These are phyloP conservation scores for Stichopus chloronotus DNA, from an alignment of 35 echinoderm and acorn worm species.

Conservation along the genomic window DNA sequence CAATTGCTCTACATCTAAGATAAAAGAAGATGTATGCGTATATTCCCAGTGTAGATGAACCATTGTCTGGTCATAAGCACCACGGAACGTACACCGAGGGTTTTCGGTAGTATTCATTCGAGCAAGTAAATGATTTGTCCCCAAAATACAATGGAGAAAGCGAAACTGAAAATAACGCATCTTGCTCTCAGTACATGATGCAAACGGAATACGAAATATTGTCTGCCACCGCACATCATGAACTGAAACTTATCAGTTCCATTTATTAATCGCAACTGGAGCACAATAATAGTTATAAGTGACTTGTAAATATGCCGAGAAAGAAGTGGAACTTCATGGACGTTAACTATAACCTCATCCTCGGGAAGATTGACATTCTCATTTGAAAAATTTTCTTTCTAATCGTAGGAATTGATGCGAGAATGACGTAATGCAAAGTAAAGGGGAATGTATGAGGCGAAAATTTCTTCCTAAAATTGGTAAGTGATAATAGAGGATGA, in stretches of 20 bases:
- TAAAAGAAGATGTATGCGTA: background rate
- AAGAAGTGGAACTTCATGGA: background rate
- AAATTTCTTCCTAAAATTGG: background rate
- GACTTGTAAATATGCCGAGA: background rate
- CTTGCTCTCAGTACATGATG: no score
- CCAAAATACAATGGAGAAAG: background rate
- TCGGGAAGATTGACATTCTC: no score
- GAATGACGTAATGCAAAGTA: background rate
- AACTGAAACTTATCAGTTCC: background rate
- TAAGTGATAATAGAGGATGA: background rate
- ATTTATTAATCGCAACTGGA: background rate
- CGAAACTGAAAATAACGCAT: background rate
- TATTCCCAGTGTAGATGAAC: background rate
- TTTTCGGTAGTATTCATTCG: no score
- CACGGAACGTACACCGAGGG: background rate
- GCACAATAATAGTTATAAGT: background rate
- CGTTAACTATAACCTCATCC: no score
- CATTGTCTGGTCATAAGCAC: background rate
- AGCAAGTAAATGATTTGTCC: no score
- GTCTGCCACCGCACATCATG: no score
- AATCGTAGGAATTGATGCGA: background rate
- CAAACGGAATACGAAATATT: no score
- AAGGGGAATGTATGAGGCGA: background rate
- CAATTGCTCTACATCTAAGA: slow-evolving; percentile 9
- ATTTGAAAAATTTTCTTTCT: background rate